Conservation (phyloP, 2,113 vertebrate genomes). For the Poicephalus meyeri region DNA sequence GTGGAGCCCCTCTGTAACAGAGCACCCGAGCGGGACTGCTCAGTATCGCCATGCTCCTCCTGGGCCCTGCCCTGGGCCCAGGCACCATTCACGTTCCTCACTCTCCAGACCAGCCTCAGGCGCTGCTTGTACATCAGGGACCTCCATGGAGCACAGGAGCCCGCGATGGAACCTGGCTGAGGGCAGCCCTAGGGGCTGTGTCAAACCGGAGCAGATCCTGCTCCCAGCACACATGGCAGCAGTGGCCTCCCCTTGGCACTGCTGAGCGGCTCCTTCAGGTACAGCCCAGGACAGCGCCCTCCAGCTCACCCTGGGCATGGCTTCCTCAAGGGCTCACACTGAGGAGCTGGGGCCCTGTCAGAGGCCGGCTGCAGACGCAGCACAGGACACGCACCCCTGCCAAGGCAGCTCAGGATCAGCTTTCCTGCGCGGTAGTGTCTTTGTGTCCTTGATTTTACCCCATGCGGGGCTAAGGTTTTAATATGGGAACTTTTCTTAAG, state of each 20-base stretch:
- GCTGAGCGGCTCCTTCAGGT: background rate
- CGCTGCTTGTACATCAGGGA: background rate
- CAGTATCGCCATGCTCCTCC: background rate
- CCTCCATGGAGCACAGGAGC: accelerated
- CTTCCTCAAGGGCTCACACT: accelerated
- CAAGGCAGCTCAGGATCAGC: accelerated
- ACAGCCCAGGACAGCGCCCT: accelerated
- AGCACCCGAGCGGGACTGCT: background rate
- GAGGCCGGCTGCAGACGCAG: accelerated
- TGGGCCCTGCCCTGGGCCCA: background rate
- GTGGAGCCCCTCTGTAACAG: background rate
- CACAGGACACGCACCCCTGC: accelerated
- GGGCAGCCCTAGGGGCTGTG: background rate
- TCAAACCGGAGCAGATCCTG: background rate
- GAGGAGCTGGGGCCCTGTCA: accelerated
- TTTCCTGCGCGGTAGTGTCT: accelerated
- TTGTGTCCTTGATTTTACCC: background rate
- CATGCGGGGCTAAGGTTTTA: background rate
- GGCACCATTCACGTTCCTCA: background rate
- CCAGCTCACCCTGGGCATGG: accelerated
- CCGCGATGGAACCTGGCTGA: accelerated
- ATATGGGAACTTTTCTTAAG: background rate
- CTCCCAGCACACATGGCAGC: background rate
- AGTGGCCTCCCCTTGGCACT: accelerated
- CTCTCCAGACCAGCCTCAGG: accelerated